These are phyloP conservation scores for Alsophila aescularia DNA, from an alignment of 2,888 invertebrate species.

Conservation along the genomic window DNA sequence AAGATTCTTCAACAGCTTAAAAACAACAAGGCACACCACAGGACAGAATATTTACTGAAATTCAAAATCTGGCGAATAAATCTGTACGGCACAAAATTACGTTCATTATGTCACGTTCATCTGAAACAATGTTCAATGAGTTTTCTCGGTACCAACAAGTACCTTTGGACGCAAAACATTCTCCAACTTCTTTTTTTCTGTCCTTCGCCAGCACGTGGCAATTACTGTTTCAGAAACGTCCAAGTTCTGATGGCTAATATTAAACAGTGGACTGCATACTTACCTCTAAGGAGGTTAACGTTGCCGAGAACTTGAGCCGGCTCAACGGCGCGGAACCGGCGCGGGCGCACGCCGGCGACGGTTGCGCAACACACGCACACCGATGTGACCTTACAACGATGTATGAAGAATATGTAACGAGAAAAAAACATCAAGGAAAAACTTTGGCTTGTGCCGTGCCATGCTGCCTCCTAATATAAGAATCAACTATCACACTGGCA, in stretches of 20 bases:
- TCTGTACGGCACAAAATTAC: too few species aligned
- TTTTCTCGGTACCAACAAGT: too few species aligned
- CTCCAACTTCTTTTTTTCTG: neutral
- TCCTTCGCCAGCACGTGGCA: neutral
- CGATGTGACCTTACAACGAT: constrained; percentile 32
- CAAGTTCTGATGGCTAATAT: constrained; percentile 14
- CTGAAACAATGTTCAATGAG: too few species aligned
- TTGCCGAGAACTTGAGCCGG: constrained; percentile 75
- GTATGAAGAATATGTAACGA: constrained; percentile 23
- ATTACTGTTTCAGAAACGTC: constrained; percentile 25
- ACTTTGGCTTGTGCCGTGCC: too few species aligned
- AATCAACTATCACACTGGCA: too few species aligned
- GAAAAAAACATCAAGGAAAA: neutral
- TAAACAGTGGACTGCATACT: constrained; percentile 34
- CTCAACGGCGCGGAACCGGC: constrained; percentile 56
- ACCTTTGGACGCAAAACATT: too few species aligned
- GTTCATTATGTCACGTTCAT: too few species aligned
- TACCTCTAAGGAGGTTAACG: constrained; percentile 70
- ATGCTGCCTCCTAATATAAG: too few species aligned
- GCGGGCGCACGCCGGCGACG: constrained; percentile 50
- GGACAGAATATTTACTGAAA: too few species aligned
- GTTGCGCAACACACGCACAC: constrained; percentile 69
- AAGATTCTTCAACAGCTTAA: too few species aligned
- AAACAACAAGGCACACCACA: too few species aligned
- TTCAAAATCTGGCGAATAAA: too few species aligned